Evolutionary conservation across 1,140 invertebrate species (phyloP).

Genomic region (Micrasema minimum): DNA sequence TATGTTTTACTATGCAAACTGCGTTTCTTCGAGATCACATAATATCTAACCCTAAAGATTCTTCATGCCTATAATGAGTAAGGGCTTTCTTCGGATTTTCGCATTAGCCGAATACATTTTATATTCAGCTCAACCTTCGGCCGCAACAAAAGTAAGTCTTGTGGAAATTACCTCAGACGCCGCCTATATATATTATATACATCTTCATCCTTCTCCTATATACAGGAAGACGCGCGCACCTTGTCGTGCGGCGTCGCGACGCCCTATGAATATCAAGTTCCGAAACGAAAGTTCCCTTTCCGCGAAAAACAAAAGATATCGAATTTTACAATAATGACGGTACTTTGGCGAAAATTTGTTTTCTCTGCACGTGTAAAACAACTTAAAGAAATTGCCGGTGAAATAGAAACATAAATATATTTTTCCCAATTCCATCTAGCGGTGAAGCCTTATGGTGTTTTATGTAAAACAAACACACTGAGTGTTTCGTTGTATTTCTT

Average conservation of each 20-base stretch:
- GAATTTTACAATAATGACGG: conserved; percentile 36
- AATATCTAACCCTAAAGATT: no score
- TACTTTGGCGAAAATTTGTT: conserved; percentile 21
- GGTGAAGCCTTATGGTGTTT: no score
- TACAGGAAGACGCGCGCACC: conserved; percentile 33
- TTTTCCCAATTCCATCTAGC: no score
- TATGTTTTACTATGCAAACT: no score
- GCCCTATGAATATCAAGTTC: conserved; percentile 42
- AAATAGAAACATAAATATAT: no score
- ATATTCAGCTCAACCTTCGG: conserved; percentile 47
- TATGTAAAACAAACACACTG: no score
- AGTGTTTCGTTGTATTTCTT: no score
- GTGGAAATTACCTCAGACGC: conserved; percentile 49
- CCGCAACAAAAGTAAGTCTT: conserved; percentile 50
- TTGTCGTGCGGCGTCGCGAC: conserved; percentile 40
- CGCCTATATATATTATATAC: conserved; percentile 18
- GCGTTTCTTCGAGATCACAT: not conserved
- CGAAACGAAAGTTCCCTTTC: conserved; percentile 34
- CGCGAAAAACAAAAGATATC: conserved; percentile 38
- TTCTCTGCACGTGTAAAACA: conserved; percentile 12
- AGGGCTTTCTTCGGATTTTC: conserved; percentile 43
- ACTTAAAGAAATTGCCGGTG: no score
- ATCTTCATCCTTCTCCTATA: no score
- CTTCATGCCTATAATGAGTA: conserved; percentile 48
- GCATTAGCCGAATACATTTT: conserved; percentile 51